Conservation (phyloP, 2,888 invertebrate genomes). For the Dasypolia templi region DNA sequence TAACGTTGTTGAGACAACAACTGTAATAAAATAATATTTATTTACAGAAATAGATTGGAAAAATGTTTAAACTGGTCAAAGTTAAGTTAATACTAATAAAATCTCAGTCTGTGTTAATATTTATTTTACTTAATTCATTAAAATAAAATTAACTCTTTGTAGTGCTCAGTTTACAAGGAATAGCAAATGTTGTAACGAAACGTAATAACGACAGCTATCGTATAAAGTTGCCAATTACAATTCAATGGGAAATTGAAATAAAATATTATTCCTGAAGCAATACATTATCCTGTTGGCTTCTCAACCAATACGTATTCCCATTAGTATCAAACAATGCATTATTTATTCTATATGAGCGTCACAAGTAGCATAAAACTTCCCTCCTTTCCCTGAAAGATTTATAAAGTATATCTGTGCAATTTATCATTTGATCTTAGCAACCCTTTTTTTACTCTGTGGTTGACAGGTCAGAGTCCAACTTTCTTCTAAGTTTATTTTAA, state of each 20-base stretch:
- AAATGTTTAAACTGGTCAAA: not conserved
- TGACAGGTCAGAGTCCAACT: slow-evolving; percentile 88
- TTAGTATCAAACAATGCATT: not conserved
- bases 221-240: slow-evolving; percentile 25
- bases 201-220: slow-evolving; percentile 25
- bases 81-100: not conserved
- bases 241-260: not conserved
- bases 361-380: not conserved
- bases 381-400: not conserved
- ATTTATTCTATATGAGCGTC: not conserved
- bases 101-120: not conserved
- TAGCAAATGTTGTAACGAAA: slow-evolving; percentile 26
- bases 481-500: slow-evolving; percentile 74
- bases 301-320: not conserved
- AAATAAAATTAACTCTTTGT: not conserved
- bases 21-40: not conserved
- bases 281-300: not conserved
- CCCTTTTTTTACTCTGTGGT: slow-evolving; percentile 60
- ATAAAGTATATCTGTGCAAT: not conserved
- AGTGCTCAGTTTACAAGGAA: not conserved
- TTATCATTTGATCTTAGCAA: slow-evolving; percentile 21
- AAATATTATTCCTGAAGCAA: not conserved
- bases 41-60: not conserved
- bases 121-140: not conserved
- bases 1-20: slow-evolving; percentile 16